Conservation (phyloP, 2,888 invertebrate genomes). For the Xanthorhoe designata region DNA sequence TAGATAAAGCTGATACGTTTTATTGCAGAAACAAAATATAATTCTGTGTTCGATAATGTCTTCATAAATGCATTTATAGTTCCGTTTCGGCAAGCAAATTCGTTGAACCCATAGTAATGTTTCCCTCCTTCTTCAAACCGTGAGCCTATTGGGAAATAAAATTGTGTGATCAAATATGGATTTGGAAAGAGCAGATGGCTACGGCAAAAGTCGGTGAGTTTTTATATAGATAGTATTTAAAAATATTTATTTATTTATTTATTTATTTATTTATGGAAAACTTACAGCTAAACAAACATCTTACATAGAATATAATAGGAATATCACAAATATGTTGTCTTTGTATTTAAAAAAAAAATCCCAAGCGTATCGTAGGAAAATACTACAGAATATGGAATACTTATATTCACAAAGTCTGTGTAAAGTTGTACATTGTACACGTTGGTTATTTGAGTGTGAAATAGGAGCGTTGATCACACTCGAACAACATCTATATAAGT, state of each 20-base stretch:
- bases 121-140: conserved; percentile 75
- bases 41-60: conserved; percentile 74
- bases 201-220: conserved; percentile 18
- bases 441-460: neutral
- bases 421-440: neutral
- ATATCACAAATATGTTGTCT: neutral
- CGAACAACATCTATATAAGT: neutral
- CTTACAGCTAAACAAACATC: too few species aligned
- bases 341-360: neutral
- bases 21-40: conserved; percentile 69
- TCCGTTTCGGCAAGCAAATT: conserved; percentile 59
- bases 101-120: conserved; percentile 56
- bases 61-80: conserved; percentile 74
- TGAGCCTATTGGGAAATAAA: conserved; percentile 80
- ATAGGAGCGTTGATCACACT: neutral
- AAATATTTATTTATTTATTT: too few species aligned
- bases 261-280: too few species aligned
- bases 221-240: neutral
- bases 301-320: too few species aligned
- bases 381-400: neutral
- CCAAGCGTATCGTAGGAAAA: neutral
- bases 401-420: neutral
- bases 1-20: conserved; percentile 65
- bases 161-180: conserved; percentile 76
- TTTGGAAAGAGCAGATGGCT: conserved; percentile 58